phyloP scores from a whole-genome alignment of 2,113 vertebrate genomes.

The Amblyopsis rosae region DNA sequence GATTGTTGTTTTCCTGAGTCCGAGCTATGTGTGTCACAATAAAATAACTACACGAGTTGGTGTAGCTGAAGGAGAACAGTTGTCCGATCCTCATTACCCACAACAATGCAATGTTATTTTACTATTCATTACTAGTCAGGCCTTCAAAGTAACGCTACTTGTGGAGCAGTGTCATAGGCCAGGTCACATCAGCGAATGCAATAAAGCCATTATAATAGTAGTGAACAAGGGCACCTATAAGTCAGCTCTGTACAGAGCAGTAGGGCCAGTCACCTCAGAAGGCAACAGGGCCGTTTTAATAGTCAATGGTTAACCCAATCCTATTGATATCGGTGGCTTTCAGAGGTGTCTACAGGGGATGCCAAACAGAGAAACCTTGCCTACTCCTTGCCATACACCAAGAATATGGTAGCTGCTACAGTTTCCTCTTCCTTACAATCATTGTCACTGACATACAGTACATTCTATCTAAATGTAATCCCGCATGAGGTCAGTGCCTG shows the following conservation, averaged over 20 bases:
- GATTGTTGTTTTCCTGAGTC: too few relatives aligned
- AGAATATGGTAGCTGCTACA: constrained; percentile 79
- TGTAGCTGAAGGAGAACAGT: too few relatives aligned
- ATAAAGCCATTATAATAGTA: too few relatives aligned
- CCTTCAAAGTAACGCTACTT: not conserved
- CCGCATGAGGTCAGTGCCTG: constrained; percentile 77
- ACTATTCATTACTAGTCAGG: too few relatives aligned
- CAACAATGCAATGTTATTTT: too few relatives aligned
- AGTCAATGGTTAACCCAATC: constrained; percentile 74
- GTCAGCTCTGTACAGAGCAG: constrained; percentile 67
- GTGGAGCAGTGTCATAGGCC: too few relatives aligned
- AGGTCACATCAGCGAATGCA: too few relatives aligned
- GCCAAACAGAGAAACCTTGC: constrained; percentile 76
- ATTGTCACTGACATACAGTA: too few relatives aligned
- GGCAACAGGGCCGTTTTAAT: constrained; percentile 63
- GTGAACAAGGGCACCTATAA: constrained; percentile 75
- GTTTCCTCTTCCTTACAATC: constrained; percentile 71
- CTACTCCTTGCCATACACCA: constrained; percentile 78
- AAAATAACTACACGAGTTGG: too few relatives aligned
- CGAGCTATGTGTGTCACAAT: too few relatives aligned
- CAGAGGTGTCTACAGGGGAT: constrained; percentile 61
- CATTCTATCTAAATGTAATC: constrained; percentile 79
- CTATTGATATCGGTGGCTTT: constrained; percentile 55
- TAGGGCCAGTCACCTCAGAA: constrained; percentile 68
- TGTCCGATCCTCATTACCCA: too few relatives aligned